Base-by-base conservation (phyloP, 1,140 invertebrate species). In the Orchestia grillus region DNA sequence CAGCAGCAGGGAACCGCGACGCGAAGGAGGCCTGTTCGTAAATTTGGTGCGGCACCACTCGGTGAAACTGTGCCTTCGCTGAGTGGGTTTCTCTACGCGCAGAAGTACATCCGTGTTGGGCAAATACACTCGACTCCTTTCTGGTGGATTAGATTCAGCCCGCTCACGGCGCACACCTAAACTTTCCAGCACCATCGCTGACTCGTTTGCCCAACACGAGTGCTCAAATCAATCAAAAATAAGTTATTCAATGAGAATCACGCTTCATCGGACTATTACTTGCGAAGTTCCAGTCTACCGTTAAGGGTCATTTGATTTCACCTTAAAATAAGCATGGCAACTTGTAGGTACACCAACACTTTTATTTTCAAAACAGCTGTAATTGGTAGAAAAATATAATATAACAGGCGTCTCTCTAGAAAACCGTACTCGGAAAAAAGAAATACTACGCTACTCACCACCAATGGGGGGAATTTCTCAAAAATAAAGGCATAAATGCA, bases 1-100 rank as follows among this genome's bases (percentile, higher is more conserved):
- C 3, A 94, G 43, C 43, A 94, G 44, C 0, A 94, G 92, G 40
- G 92, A 94, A 8, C 92, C 92, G 16, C 92, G 92, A 40, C 92
- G 92, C 11, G 92, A 94, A n/a, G 92, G 92, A 0, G 92, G 92
- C n/a, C 47, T 94, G 92, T 94, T 94, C 3, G 92, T 45, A n/a
- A 94, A 94, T 44, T 94, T 94, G 8, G 92, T 94, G 6, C 92
- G 8, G 92, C 92, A 94, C 92, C 92, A 94, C 40, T 94, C 43
- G 0, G 92, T 94, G 92, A 94, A 94, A 44, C 92, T 94, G 92
- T 94, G 92, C 43, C 92, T 42, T 44, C 92, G 92, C 44, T 45
- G 44, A 36, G 92, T 94, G 44, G 92, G 92, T 40, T 94, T 94
- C 19, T 94, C 92, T 6, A 94, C 92, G 41, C 44, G 41, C 6